Base-by-base conservation (phyloP, 2,888 invertebrate genomes). In the Mamestra brassicae region DNA sequence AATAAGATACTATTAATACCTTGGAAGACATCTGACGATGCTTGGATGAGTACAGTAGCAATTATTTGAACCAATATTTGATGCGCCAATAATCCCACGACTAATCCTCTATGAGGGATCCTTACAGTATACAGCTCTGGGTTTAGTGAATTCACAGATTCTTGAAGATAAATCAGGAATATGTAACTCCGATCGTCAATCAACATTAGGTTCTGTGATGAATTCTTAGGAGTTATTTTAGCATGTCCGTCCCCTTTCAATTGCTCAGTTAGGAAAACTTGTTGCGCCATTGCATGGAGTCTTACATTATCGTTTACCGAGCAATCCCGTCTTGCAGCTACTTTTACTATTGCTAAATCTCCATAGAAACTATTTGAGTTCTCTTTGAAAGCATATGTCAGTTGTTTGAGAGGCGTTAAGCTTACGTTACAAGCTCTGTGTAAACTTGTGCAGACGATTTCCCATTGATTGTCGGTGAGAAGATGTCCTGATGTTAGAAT, bases 301-400 rank as follows among this genome's bases (percentile, higher is more conserved):
- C 99, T 97, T 55, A 98, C 98, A 89, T 98, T 98, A 90, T 99
- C 99, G 81, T 98, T 98, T 15, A 98, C 97, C 2, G 98, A 98
- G 89, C 98, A 98, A 92, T 99, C 99, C 76, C 98, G 97, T 64
- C 99, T 97, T 0, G 99, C 99, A 2, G 99, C 99, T 10, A 99
- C 99, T 97, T 99, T 99, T 0, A 99, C 99, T 76, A 98, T 98
- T 13, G 98, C 98, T 84, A 98, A 96, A 93, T 99, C 99, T 0
- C 99, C 99, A 92, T 99, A 99, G 94, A 99, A 99, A 91, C 99
- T 99, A 89, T 99, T 98, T 0, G 99, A 99, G 90, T 98, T 98
- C 87, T 98, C 98, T 88, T 98, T 98, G 92, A 99, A 99, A 55
- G 99, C 99, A 89, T 98, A 97, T 74, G 98, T 98, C 57, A 99